Base-by-base conservation (phyloP, 2,888 invertebrate species). In the Sisyra terminalis region DNA sequence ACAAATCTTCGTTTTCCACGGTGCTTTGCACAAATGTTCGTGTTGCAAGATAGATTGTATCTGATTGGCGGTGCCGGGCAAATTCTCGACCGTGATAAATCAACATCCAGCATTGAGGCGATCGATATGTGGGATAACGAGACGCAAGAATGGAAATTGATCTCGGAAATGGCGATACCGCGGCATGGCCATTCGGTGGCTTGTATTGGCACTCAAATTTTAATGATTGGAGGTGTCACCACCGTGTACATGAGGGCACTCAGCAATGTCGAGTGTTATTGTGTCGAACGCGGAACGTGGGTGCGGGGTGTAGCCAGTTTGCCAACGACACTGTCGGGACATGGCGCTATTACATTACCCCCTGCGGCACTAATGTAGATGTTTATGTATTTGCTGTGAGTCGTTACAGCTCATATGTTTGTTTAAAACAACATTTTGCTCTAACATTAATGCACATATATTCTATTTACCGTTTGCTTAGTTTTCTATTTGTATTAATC, bases 61-160 rank as follows among this genome's bases (percentile, higher is more conserved):
- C 57, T 80, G 29, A 67, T 81, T 44, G 82, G 80, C 1, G 81
- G 81, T 2, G 78, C 77, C 31, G 73, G 73, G 3, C 70, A 69
- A 53, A 57, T 66, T 4, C 55, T 62, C 3, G 67, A 67, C 42
- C 67, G 65, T 61, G 67, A 67, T 43, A 67, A 65, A 62, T 66
- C 66, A 47, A 69, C 70, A 0, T 67, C 66, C 46, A 77, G 77
- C 47, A 66, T 75, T 5, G 66, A 66, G 3, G 65, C 65, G 13
- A 67, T 78, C 37, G 78, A 78, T 52, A 58, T 69, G 15, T 75
- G 74, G 74, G 70, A 74, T 53, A 65, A 66, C 52, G 64, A 65
- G 43, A 60, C 57, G 6, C 63, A 67, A 30, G 56, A 60, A 45
- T 79, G 79, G 78, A 66, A 61, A 45, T 64, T 62, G 41, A 66